Base-by-base conservation (phyloP, 2,113 vertebrate genomes). In the Eulacestoma nigropectus region DNA sequence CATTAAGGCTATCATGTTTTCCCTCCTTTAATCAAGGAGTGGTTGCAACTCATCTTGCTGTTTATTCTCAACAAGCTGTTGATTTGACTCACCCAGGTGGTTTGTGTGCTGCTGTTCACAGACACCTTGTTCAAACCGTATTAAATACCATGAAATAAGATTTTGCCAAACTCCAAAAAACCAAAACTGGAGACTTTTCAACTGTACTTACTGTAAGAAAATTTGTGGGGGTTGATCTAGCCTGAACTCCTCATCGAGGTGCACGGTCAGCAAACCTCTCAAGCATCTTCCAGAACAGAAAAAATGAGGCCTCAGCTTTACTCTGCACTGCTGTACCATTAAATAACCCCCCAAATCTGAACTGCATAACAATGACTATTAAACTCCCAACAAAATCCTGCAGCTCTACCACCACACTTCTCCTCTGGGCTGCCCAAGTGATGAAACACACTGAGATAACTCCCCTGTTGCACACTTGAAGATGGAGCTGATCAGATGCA, bases 241-340 rank as follows among this genome's bases (percentile, higher is more conserved):
- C 27, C 21, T 16, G 23, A 69, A 4, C 32, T 22, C 11, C 37
- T 30, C 35, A 16, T 0, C 0, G 1, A 32, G 22, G 12, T 16
- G 7, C 23, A 26, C 10, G 11, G 32, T 4, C 47, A 63, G 33
- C 27, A 80, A 78, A 68, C 4, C 10, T 16, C 67, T 23, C 1
- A 0, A 52, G 35, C 39, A 41, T 3, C 57, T 27, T 59, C 16
- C 47, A 73, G 49, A 52, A 57, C 0, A 23, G 44, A 27, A 35
- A 35, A 47, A 46, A 39, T 1, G 10, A 44, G 16, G 13, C 7
- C 11, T 49, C n/a, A 7, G 6, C 39, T 55, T 56, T 35, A 19
- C 7, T 3, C 30, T 59, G 17, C 8, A 0, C 10, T 25, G 18
- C 32, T 18, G 11, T 2, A 20, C 9, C 33, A 7, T 9, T 17